phyloP scores from a whole-genome alignment of 2,113 vertebrate genomes.

The Gopherus flavomarginatus region DNA sequence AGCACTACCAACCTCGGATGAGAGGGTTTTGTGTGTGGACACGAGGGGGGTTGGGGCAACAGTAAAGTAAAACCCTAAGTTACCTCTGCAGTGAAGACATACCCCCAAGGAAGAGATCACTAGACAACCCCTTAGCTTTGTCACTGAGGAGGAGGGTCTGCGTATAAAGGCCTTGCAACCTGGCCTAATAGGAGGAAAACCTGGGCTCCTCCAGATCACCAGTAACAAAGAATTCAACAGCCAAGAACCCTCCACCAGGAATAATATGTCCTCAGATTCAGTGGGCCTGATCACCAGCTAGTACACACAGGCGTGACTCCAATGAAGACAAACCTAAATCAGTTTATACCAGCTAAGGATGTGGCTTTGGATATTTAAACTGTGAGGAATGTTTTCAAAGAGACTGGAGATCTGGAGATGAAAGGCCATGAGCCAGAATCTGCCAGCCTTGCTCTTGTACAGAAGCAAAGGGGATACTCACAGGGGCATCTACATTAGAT shows the following conservation, averaged over 20 bases:
- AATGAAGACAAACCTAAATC: neutral
- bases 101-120: neutral
- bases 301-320: neutral
- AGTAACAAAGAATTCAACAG: neutral
- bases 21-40: neutral
- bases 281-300: neutral
- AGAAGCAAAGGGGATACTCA: neutral
- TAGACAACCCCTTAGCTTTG: neutral
- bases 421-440: neutral
- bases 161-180: neutral
- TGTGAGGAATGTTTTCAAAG: neutral
- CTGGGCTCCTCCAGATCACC: neutral
- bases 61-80: neutral
- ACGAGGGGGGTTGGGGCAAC: neutral
- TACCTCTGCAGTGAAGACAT: neutral
- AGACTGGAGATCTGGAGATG: neutral
- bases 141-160: neutral
- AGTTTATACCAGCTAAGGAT: neutral
- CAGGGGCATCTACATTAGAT: neutral
- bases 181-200: neutral
- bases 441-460: neutral
- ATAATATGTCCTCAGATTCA: neutral
- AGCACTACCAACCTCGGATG: neutral
- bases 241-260: neutral
- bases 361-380: neutral